phyloP scores from a whole-genome alignment of 2,888 invertebrate genomes.

The Mythimna loreyi region DNA sequence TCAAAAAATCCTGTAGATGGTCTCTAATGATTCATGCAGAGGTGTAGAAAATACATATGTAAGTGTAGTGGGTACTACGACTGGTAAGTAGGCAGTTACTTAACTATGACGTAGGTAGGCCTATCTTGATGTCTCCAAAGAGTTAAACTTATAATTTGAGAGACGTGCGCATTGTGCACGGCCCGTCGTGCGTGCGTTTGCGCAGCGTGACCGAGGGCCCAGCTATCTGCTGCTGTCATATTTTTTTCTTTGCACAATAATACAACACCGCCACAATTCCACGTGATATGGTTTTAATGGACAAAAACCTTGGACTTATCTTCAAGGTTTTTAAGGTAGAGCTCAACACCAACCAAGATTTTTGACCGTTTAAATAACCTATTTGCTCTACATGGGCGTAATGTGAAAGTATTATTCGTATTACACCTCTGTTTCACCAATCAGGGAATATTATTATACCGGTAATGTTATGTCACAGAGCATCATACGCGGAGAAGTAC shows the following conservation, averaged over 20 bases:
- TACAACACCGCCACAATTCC: not conserved
- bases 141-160: slow-evolving; percentile 55
- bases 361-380: too few relatives aligned
- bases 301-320: slow-evolving; percentile 21
- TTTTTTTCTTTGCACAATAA: slow-evolving; percentile 48
- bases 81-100: not conserved
- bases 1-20: not conserved
- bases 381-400: not conserved
- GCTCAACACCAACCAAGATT: not conserved
- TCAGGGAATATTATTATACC: too few relatives aligned
- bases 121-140: slow-evolving; percentile 59
- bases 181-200: slow-evolving; percentile 71
- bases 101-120: not conserved
- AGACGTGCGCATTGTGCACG: slow-evolving; percentile 73
- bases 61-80: not conserved
- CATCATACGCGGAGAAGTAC: too few relatives aligned
- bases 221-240: slow-evolving; percentile 50
- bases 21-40: not conserved
- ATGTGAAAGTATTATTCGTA: not conserved
- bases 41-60: not conserved
- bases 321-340: slow-evolving; percentile 1
- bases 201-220: slow-evolving; percentile 68
- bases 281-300: slow-evolving; percentile 26
- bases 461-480: too few relatives aligned
- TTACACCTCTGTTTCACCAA: too few relatives aligned